Evolutionary conservation across 2,797 vertebrate genomes (phyloP).

Genomic region (Chrysocyon brachyurus): DNA sequence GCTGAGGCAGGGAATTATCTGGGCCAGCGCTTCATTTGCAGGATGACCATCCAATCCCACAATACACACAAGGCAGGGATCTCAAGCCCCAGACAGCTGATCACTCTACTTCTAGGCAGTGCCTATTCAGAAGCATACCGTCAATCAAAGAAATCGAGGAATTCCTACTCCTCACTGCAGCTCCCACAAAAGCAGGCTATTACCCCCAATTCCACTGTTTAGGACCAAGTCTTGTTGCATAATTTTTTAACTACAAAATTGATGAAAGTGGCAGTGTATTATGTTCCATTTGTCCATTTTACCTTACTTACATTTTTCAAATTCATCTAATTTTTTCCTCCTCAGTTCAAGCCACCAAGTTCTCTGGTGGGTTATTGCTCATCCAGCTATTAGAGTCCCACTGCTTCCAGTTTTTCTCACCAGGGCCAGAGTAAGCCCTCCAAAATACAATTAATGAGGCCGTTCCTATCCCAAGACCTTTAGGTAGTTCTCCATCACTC

Average conservation of each 20-base stretch:
- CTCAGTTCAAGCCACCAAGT: background rate
- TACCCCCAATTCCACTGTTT: background rate
- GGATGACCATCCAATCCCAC: background rate
- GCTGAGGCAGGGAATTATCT: background rate
- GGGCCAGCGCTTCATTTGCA: background rate
- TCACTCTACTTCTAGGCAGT: background rate
- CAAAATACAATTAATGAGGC: background rate
- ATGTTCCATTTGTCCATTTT: background rate
- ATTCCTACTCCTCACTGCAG: too few relatives aligned
- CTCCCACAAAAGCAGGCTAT: background rate
- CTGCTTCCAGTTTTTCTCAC: background rate
- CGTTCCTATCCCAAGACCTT: background rate
- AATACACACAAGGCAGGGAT: background rate
- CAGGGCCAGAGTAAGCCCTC: background rate
- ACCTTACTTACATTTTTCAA: background rate
- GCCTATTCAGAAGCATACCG: background rate
- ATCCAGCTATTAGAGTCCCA: background rate
- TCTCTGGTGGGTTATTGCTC: background rate
- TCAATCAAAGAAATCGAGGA: background rate
- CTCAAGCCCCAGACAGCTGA: too few relatives aligned
- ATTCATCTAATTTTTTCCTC: background rate
- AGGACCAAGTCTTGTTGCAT: background rate
- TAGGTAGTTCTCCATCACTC: background rate
- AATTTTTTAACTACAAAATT: background rate
- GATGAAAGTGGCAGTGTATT: background rate